Percentiles rank a stretch among this genome's conserved stretches.
Conservation (phyloP, 1,140 invertebrate genomes). For the Sminthurides bifidus region DNA sequence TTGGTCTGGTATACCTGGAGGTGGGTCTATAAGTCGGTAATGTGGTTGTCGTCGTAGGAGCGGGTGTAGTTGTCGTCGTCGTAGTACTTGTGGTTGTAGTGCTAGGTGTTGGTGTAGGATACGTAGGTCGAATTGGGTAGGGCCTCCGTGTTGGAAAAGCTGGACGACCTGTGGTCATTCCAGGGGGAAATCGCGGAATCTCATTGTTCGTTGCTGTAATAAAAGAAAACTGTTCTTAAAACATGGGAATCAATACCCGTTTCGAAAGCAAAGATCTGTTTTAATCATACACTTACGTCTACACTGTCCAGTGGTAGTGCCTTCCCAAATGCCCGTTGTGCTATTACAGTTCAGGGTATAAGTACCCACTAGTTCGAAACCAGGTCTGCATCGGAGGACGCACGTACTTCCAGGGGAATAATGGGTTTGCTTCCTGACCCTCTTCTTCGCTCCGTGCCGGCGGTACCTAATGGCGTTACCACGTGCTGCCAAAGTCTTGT, state of each 20-base stretch:
- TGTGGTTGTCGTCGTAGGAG: neutral
- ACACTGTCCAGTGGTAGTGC: conserved; percentile 24
- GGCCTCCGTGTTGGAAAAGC: neutral
- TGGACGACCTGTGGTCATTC: neutral
- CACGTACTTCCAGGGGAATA: conserved; percentile 31
- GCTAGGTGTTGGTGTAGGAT: conserved; percentile 1
- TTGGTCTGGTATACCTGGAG: neutral
- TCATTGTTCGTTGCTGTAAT: conserved; percentile 22
- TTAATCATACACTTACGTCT: conserved; percentile 9
- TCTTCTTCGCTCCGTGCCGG: conserved; percentile 17
- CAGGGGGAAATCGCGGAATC: conserved; percentile 16
- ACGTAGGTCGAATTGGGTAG: conserved; percentile 11
- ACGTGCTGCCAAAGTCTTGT: neutral
- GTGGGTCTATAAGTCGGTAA: neutral
- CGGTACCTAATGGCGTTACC: conserved; percentile 7
- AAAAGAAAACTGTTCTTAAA: neutral
- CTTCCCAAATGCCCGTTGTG: conserved; percentile 24
- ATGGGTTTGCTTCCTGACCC: conserved; percentile 19
- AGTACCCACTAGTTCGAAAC: conserved; percentile 23
- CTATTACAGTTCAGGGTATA: conserved; percentile 31
- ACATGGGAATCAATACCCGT: neutral
- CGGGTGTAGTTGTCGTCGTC: conserved; percentile 3
- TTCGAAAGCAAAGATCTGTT: neutral
- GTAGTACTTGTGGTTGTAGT: neutral
- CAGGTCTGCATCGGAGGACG: conserved; percentile 26